These are phyloP conservation scores for Euspilapteryx auroguttella DNA, from an alignment of 2,888 invertebrate genomes.

Conservation along the genomic window DNA sequence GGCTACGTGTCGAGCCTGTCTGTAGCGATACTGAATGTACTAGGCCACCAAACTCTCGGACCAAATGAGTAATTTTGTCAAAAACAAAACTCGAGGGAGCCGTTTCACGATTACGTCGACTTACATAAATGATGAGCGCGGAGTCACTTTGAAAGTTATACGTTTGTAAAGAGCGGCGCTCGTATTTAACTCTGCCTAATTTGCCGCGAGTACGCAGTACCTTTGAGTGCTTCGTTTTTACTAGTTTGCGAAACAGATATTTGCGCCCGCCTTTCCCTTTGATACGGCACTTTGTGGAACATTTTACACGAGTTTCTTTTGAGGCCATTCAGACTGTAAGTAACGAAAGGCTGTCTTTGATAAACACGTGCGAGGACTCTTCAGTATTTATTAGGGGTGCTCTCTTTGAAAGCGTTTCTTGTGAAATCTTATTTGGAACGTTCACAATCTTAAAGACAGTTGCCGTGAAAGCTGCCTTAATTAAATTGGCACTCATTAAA, in stretches of 20 bases:
- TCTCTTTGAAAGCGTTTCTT: constrained; percentile 59
- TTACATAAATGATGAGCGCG: constrained; percentile 54
- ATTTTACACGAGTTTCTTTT: constrained; percentile 62
- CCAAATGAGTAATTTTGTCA: constrained; percentile 23
- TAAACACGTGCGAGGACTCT: constrained; percentile 63
- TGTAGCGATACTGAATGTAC: too few species aligned
- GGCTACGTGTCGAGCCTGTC: too few species aligned
- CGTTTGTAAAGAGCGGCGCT: constrained; percentile 44
- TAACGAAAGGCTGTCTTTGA: constrained; percentile 63
- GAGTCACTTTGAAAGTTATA: constrained; percentile 51
- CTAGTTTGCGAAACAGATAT: constrained; percentile 63
- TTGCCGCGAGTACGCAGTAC: constrained; percentile 56
- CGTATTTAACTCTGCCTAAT: constrained; percentile 60
- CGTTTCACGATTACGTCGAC: constrained; percentile 45
- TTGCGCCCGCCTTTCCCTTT: constrained; percentile 59
- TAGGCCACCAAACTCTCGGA: too few species aligned
- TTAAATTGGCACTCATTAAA: constrained; percentile 60
- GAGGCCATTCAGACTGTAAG: constrained; percentile 62
- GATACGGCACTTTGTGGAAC: constrained; percentile 61
- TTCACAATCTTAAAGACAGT: constrained; percentile 54
- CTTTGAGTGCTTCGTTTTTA: constrained; percentile 59
- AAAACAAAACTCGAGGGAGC: constrained; percentile 28
- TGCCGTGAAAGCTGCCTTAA: constrained; percentile 54
- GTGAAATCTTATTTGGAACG: constrained; percentile 58
- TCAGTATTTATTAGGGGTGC: constrained; percentile 62